Conservation (phyloP, 2,797 vertebrate species). For the Phalanger gymnotis region DNA sequence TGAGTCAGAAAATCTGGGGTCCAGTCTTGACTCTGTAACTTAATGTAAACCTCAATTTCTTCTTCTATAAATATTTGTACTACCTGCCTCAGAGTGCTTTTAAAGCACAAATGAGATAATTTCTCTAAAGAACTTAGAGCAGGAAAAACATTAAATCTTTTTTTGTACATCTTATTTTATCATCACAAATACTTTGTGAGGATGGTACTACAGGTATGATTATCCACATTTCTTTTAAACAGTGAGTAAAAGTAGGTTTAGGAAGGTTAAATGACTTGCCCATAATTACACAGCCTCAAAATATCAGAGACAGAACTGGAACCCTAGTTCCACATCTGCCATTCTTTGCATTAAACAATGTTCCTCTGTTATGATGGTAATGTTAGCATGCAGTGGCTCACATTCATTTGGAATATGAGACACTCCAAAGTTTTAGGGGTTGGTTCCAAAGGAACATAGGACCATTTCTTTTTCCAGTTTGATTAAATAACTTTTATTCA, state of each 20-base stretch:
- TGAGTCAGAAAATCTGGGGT: not conserved
- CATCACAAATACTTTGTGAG: not conserved
- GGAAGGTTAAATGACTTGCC: not conserved
- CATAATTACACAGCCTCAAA: not conserved
- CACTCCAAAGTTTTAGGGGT: not conserved
- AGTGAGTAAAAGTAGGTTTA: not conserved
- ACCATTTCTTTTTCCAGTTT: not conserved
- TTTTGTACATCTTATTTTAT: not conserved
- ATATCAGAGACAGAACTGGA: not conserved
- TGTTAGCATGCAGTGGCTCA: not conserved
- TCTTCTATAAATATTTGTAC: not conserved
- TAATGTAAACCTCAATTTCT: not conserved
- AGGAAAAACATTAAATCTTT: not conserved
- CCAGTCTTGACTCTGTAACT: not conserved
- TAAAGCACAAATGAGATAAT: not conserved
- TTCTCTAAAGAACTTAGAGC: not conserved
- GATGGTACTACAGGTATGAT: not conserved
- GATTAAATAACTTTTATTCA: not conserved
- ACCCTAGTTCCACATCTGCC: not conserved
- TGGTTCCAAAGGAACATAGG: not conserved
- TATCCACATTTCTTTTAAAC: not conserved
- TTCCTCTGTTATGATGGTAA: not conserved
- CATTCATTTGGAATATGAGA: conserved; percentile 28
- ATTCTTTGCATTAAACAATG: not conserved
- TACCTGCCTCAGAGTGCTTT: not conserved